These are phyloP conservation scores for Aplysia californica DNA, from an alignment of 1,140 invertebrate species.

Conservation along the genomic window DNA sequence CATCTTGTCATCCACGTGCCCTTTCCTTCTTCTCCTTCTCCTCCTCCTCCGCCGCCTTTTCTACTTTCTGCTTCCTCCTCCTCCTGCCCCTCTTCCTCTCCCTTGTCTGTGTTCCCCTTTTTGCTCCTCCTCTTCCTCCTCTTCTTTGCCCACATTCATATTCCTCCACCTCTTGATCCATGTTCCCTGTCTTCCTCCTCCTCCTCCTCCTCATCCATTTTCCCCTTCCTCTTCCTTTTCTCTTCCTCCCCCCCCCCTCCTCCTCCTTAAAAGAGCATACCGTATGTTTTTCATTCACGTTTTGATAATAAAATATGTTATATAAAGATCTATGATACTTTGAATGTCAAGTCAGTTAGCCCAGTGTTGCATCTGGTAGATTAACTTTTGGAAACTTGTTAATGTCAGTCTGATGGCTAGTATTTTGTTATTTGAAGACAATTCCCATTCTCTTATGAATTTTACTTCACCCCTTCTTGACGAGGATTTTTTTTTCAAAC, in stretches of 20 bases:
- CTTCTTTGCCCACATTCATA: background rate
- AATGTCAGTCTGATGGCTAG: too few species aligned
- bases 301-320: too few species aligned
- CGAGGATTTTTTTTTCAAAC: too few species aligned
- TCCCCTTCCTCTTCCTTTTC: background rate
- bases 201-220: background rate
- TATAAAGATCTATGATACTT: too few species aligned
- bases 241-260: background rate
- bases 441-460: too few species aligned
- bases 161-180: background rate
- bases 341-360: too few species aligned
- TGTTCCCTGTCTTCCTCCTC: background rate
- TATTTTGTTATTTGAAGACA: too few species aligned
- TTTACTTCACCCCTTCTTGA: too few species aligned
- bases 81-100: background rate
- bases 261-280: background rate
- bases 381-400: too few species aligned
- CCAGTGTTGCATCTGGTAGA: too few species aligned
- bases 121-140: background rate
- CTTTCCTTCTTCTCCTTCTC: background rate
- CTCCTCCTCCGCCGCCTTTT: background rate
- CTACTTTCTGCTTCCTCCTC: slow-evolving; percentile 1
- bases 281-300: background rate
- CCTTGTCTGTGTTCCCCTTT: background rate
- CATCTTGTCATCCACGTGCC: background rate